Evolutionary conservation across 2,797 vertebrate species (phyloP), one percentile per base, ranked within the genome.

Genomic region (Tokudaia tokunoshimensis): DNA sequence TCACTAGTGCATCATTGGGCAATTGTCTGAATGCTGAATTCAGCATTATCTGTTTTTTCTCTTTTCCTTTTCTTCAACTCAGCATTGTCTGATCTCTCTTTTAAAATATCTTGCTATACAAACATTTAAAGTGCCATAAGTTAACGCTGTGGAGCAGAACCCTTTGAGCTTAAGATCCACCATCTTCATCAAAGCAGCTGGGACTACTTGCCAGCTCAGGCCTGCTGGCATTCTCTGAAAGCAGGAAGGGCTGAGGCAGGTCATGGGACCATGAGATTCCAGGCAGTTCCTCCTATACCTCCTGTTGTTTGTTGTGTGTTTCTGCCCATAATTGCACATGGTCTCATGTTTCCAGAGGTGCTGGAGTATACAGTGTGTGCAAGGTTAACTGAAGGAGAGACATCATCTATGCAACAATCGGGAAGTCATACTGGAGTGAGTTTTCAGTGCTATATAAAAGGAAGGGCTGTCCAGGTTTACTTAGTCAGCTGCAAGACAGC

Each of bases 121-220:
- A 98, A 98, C 90, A 96, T 70, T 41, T 83, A 91, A 98, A 98
- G 80, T 97, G 79, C 93, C 88, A 55, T 94, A 92, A n/a, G 10
- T 79, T 89, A 95, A 65, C 4, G 61, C 41, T 67, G 61, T 22
- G 63, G 19, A n/a, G 63, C 59, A 26, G 29, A 14, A 70, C 50
- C 44, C 63, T 85, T 44, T 1, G 3, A 7, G 44, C 44, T 67
- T n/a, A 67, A 50, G 63, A 67, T 12, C 37, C 6, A 22, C 1
- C 29, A n/a, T 70, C 83, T 67, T 52, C 83, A 50, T n/a, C 44
- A n/a, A 1, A 34, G 44, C 29, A 22, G 26, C 59, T n/a, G 19
- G 3, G 9, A 63, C 52, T 12, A 19, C 41, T 47, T 63, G 81
- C 26, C 63, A 31, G 10, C 82, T 84, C 82, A 84, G 26, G 26